These are phyloP conservation scores for Nyleta sp. DNA, from an alignment of 2,888 invertebrate species.

Conservation along the genomic window DNA sequence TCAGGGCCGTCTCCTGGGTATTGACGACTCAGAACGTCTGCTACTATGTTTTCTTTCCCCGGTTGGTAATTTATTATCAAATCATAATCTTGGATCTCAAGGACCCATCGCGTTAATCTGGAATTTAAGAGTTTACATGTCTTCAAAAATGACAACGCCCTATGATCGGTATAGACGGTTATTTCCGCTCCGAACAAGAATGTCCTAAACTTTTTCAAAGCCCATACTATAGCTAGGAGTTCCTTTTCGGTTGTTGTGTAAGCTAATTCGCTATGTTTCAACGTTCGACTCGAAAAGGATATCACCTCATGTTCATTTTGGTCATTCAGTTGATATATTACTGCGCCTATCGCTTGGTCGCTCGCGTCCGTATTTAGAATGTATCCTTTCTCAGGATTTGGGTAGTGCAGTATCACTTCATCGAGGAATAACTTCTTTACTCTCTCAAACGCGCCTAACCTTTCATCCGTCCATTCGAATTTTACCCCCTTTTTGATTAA, in stretches of 20 bases:
- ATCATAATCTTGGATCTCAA: constrained; percentile 6
- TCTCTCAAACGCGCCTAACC: not conserved
- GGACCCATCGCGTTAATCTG: constrained; percentile 23
- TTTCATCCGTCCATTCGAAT: not conserved
- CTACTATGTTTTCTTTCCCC: constrained; percentile 68
- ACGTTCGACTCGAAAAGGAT: constrained; percentile 66
- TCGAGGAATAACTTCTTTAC: constrained; percentile 10
- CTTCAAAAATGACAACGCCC: constrained; percentile 68
- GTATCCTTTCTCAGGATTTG: constrained; percentile 23
- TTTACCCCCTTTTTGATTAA: not conserved
- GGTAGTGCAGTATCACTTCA: constrained; percentile 2
- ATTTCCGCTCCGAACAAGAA: constrained; percentile 66
- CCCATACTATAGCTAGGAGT: constrained; percentile 67
- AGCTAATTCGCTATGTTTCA: constrained; percentile 57
- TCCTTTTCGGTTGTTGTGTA: constrained; percentile 71
- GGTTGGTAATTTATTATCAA: not conserved
- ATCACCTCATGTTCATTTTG: constrained; percentile 40
- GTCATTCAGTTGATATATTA: constrained; percentile 30
- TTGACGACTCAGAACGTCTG: constrained; percentile 68
- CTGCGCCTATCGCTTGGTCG: constrained; percentile 43
- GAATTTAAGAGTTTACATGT: constrained; percentile 62
- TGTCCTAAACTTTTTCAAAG: constrained; percentile 69
- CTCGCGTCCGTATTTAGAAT: constrained; percentile 34
- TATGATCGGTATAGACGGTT: constrained; percentile 69
- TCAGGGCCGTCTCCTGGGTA: not conserved